Conservation (phyloP, 2,888 invertebrate genomes). For the Chaitophorus viminalis region DNA sequence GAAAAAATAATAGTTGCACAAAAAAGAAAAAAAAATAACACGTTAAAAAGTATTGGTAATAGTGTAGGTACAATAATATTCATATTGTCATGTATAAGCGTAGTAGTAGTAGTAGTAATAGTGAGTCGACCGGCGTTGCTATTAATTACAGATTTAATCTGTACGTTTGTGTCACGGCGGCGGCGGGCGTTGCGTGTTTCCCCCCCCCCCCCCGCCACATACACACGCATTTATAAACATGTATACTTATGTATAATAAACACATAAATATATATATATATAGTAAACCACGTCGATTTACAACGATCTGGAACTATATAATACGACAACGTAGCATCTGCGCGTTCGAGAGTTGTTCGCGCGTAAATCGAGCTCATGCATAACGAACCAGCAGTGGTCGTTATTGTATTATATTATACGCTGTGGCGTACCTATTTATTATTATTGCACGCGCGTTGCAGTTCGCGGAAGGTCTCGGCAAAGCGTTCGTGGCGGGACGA, state of each 20-base stretch:
- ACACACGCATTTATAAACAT: background rate
- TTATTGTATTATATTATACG: background rate
- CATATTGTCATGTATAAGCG: too few species aligned
- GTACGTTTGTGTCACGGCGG: background rate
- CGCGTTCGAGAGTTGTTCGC: background rate
- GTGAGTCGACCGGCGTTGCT: conserved; percentile 19
- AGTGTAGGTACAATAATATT: too few species aligned
- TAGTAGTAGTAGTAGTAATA: too few species aligned
- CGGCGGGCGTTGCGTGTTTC: background rate
- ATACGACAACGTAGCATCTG: conserved; percentile 6
- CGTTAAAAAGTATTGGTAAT: conserved; percentile 15
- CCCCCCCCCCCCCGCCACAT: too few species aligned
- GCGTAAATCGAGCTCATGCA: background rate
- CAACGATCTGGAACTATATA: conserved; percentile 32
- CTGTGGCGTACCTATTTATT: too few species aligned
- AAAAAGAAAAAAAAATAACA: background rate
- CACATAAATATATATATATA: background rate
- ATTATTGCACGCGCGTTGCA: background rate
- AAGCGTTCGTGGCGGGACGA: background rate
- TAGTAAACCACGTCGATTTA: conserved; percentile 30
- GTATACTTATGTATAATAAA: too few species aligned
- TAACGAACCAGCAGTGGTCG: conserved; percentile 15
- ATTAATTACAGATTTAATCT: conserved; percentile 50
- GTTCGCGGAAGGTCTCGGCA: background rate
- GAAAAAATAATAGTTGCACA: too few species aligned